Base-by-base conservation (phyloP, 1,140 invertebrate species). In the Temnothorax longispinosus region DNA sequence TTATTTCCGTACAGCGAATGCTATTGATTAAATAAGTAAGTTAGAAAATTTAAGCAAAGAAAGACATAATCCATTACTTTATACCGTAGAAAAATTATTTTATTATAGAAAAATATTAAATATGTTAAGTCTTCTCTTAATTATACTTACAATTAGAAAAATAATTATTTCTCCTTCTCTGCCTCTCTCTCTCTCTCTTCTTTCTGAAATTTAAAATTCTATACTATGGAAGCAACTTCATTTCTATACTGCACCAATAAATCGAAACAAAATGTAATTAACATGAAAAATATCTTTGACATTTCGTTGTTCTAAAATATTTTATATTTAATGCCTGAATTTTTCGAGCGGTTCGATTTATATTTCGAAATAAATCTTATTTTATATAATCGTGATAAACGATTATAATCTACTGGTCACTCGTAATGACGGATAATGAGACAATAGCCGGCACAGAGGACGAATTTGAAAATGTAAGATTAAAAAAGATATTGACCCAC, bases 391-490 rank as follows among this genome's bases (percentile, higher is more conserved):
- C 8, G 18, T 52, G 1, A n/a, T 7, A 44, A 81, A 27, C 32
- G 1, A 74, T 21, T 62, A 38, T 27, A 56, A 75, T 74, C 11
- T 32, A 58, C 18, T 13, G 27, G 35, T 84, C 18, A 84, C 10
- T 41, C 7, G 15, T 32, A 50, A 90, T 90, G 85, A 35, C n/a
- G 0, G 52, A 56, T 10, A 35, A 60, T 8, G 38, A 86, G 64
- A 56, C 54, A 41, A 78, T 60, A 64, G 35, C 38, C 1, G 67
- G 78, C n/a, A 8, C 10, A 13, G 41, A 60, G 5, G 62, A 35
- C 6, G 15, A 41, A n/a, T 0, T 87, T 6, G 15, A 35, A 65
- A 64, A 52, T 41, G 90, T 91, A 74, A 90, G 75, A 60, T 5
- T 71, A 27, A 60, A 58, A n/a, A 32, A 27, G 56, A 47, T n/a